These are phyloP conservation scores for Drosophila jambulina DNA, from an alignment of 1,140 invertebrate species.

Conservation along the genomic window DNA sequence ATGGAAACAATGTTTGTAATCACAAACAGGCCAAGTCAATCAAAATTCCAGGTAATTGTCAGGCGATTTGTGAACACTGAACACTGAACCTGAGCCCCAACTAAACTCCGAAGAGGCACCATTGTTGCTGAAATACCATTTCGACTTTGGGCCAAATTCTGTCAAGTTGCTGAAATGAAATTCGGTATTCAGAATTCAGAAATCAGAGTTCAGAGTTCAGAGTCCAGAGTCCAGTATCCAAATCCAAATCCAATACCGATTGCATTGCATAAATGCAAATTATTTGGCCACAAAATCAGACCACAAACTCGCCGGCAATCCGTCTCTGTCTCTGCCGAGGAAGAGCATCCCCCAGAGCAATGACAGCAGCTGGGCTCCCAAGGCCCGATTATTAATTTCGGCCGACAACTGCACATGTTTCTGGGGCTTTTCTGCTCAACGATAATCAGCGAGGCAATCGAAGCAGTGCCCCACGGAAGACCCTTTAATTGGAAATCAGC, in stretches of 20 bases:
- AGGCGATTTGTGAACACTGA: neutral
- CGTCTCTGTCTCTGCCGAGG: neutral
- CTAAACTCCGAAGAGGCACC: neutral
- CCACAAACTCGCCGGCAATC: constrained; percentile 19
- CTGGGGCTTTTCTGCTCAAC: constrained; percentile 5
- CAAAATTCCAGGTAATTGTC: neutral
- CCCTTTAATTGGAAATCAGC: constrained; percentile 29
- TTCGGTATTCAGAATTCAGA: neutral
- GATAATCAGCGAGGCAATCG: neutral
- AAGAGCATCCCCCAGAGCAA: too few species aligned
- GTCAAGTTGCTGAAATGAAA: neutral
- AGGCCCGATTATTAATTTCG: constrained; percentile 49
- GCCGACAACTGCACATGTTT: constrained; percentile 40
- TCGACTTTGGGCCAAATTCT: neutral
- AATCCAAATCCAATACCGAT: neutral
- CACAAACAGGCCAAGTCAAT: constrained; percentile 1
- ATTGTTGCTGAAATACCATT: constrained; percentile 8
- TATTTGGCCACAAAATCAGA: constrained; percentile 49
- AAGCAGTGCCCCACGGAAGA: constrained; percentile 1
- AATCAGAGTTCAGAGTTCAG: too few species aligned
- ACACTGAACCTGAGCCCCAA: neutral
- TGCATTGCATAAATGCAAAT: constrained; percentile 36
- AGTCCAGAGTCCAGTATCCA: too few species aligned
- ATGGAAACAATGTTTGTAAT: neutral
- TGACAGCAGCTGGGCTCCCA: constrained; percentile 20